phyloP scores from a whole-genome alignment of 2,888 invertebrate species.

The Lingula anatina region DNA sequence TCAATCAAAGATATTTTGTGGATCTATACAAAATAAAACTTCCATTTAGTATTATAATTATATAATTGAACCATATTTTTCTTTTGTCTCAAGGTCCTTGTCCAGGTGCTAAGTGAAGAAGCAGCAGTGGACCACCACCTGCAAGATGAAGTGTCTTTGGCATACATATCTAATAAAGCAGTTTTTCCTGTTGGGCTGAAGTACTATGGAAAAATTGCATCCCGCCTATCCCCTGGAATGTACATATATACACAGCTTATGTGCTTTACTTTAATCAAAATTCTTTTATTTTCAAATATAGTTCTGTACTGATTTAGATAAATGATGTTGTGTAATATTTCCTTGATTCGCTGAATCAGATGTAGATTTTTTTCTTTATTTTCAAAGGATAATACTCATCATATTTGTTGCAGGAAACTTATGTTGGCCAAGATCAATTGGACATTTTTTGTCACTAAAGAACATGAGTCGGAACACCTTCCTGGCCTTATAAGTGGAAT shows the following conservation, averaged over 20 bases:
- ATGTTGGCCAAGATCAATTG: constrained; percentile 42
- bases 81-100: constrained; percentile 22
- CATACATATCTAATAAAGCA: constrained; percentile 36
- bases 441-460: constrained; percentile 30
- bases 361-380: no score
- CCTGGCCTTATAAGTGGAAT: constrained; percentile 18
- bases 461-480: constrained; percentile 19
- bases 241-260: constrained; percentile 15
- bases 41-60: no score
- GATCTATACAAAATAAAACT: no score
- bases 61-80: no score
- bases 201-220: constrained; percentile 17
- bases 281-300: no score
- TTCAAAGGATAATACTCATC: no score
- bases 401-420: constrained; percentile 22
- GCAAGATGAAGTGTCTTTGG: constrained; percentile 32
- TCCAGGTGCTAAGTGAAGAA: constrained; percentile 21
- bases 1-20: no score
- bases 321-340: no score
- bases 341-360: no score
- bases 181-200: constrained; percentile 29
- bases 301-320: no score
- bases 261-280: no score
- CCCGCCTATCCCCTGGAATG: constrained; percentile 28
- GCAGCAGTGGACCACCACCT: constrained; percentile 20